Conservation (phyloP, 2,888 invertebrate species). For the Pomacea canaliculata region DNA sequence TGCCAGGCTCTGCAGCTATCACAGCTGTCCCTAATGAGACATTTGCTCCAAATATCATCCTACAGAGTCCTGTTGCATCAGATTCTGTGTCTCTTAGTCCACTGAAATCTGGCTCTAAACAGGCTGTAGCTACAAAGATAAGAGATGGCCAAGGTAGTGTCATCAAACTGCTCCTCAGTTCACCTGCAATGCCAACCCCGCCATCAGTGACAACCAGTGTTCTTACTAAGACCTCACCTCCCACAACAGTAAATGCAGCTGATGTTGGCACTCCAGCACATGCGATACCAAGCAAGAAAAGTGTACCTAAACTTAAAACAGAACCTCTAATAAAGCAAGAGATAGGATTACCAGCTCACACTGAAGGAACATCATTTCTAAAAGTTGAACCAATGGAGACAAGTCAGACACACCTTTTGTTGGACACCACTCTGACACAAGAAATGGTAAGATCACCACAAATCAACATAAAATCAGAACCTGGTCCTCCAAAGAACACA, state of each 20-base stretch:
- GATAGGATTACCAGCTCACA: constrained; percentile 1
- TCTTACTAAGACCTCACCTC: constrained; percentile 35
- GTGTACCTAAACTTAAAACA: not conserved
- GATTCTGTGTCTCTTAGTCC: constrained; percentile 10
- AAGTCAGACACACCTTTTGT: constrained; percentile 18
- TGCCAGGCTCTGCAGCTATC: not conserved
- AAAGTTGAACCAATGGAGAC: constrained; percentile 10
- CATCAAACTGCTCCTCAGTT: constrained; percentile 59
- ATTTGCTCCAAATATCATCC: not conserved
- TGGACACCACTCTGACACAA: constrained; percentile 5
- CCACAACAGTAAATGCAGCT: constrained; percentile 6
- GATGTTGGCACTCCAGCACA: not conserved
- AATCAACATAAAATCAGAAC: constrained; percentile 2
- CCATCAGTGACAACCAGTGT: constrained; percentile 45
- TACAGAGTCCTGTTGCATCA: not conserved
- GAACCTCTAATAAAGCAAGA: constrained; percentile 18
- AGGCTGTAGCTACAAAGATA: constrained; percentile 25
- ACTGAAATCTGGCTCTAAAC: constrained; percentile 17
- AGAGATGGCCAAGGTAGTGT: constrained; percentile 49
- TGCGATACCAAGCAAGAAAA: constrained; percentile 3
- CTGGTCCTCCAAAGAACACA: constrained; percentile 33
- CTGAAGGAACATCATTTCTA: not conserved
- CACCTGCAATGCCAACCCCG: constrained; percentile 50
- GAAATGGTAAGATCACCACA: constrained; percentile 5
- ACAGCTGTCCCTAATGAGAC: constrained; percentile 1